Conservation (phyloP, 2,113 vertebrate genomes). For the Phylloscopus whistleri region DNA sequence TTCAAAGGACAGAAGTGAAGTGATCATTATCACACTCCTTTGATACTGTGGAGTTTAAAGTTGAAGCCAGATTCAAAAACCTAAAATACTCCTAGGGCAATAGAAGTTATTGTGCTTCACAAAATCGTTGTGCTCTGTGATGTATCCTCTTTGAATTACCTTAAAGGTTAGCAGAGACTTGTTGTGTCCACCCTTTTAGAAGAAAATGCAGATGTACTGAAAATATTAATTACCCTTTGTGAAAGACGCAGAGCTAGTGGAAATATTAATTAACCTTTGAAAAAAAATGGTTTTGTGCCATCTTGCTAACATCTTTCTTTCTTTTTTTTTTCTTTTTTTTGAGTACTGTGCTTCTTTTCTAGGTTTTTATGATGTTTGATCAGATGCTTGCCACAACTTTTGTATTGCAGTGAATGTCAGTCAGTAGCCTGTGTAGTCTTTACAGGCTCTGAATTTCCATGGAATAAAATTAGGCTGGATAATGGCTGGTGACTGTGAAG, state of each 20-base stretch:
- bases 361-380: not conserved
- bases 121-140: not conserved
- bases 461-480: not conserved
- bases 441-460: not conserved
- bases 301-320: not conserved
- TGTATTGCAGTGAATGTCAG: not conserved
- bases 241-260: not conserved
- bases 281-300: not conserved
- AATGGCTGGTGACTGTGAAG: not conserved
- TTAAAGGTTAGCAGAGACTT: not conserved
- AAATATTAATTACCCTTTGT: not conserved
- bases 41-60: not conserved
- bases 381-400: not conserved
- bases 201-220: not conserved
- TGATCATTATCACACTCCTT: not conserved
- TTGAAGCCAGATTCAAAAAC: constrained; percentile 1
- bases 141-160: not conserved
- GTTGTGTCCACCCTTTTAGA: not conserved
- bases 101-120: not conserved
- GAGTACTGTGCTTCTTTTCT: not conserved
- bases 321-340: not conserved
- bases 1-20: not conserved
- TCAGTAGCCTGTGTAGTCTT: not conserved
- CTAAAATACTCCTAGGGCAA: not conserved
- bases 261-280: constrained; percentile 7